Evolutionary conservation across 2,888 invertebrate species (phyloP).

Genomic region (Morpho helenor): DNA sequence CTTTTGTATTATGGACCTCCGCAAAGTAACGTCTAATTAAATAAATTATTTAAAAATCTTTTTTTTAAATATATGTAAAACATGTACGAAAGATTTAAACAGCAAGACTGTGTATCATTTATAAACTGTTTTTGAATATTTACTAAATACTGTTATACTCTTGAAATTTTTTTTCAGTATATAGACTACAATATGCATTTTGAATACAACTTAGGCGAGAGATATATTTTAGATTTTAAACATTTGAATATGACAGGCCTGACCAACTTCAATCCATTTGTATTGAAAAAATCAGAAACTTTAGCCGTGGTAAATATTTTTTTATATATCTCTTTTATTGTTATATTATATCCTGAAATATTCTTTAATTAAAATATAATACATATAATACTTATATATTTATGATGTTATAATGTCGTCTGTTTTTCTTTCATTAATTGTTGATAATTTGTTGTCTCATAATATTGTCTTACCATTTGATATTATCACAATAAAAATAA

Average conservation of each 20-base stretch:
- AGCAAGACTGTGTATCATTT: too few relatives aligned
- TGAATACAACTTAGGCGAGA: background rate
- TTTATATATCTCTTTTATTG: background rate
- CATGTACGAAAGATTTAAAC: too few relatives aligned
- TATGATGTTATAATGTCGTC: background rate
- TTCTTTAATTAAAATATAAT: background rate
- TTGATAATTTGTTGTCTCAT: background rate
- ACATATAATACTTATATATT: background rate
- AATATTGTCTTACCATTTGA: too few relatives aligned
- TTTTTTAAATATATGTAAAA: too few relatives aligned
- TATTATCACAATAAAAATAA: too few relatives aligned
- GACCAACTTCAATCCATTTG: background rate
- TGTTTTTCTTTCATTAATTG: too few relatives aligned
- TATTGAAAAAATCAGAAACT: conserved; percentile 2
- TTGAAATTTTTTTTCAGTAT: background rate
- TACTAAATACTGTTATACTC: background rate
- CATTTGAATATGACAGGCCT: background rate
- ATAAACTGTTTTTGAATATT: too few relatives aligned
- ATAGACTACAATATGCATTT: background rate
- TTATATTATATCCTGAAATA: background rate
- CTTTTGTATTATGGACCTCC: too few relatives aligned
- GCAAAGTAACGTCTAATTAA: too few relatives aligned
- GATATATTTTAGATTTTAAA: background rate
- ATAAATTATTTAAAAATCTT: too few relatives aligned
- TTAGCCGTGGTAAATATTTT: conserved; percentile 1